Percentiles rank a stretch among this genome's conserved stretches.
Evolutionary conservation across 2,113 vertebrate species (phyloP).

Genomic region (Panthera uncia): DNA sequence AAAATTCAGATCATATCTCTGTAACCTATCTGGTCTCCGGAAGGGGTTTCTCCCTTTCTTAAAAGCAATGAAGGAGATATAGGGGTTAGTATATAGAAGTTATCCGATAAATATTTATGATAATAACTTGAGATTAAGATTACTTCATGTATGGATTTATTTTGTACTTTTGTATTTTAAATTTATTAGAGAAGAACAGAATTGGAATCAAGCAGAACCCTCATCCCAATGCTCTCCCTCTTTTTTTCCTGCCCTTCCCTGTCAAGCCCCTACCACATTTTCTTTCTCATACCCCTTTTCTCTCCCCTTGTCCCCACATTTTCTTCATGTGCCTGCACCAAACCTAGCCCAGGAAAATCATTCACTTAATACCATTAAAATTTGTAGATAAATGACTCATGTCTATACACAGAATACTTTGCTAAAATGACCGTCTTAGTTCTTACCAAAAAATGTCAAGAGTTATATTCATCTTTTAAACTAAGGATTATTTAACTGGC

Average conservation of each 20-base stretch:
- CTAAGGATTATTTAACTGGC: background rate
- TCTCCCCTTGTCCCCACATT: background rate
- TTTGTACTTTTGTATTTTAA: background rate
- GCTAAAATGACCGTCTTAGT: slow-evolving; percentile 14
- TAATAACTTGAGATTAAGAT: background rate
- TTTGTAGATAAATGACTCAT: background rate
- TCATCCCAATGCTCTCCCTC: background rate
- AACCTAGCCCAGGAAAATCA: background rate
- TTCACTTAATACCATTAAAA: background rate
- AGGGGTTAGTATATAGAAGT: background rate
- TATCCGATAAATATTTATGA: background rate
- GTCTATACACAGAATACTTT: background rate
- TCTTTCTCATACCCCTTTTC: background rate
- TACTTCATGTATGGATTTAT: background rate
- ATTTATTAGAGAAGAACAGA: background rate
- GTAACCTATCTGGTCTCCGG: background rate
- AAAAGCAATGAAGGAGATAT: background rate
- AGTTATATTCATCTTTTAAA: slow-evolving; percentile 34
- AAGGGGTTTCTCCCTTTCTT: slow-evolving; percentile 17
- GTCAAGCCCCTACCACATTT: background rate
- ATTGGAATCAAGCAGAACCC: background rate
- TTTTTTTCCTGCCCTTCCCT: background rate
- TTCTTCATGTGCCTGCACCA: background rate
- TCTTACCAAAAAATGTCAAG: background rate
- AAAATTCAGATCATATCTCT: background rate